phyloP scores from a whole-genome alignment of 2,113 vertebrate genomes.

The Plestiodon gilberti region DNA sequence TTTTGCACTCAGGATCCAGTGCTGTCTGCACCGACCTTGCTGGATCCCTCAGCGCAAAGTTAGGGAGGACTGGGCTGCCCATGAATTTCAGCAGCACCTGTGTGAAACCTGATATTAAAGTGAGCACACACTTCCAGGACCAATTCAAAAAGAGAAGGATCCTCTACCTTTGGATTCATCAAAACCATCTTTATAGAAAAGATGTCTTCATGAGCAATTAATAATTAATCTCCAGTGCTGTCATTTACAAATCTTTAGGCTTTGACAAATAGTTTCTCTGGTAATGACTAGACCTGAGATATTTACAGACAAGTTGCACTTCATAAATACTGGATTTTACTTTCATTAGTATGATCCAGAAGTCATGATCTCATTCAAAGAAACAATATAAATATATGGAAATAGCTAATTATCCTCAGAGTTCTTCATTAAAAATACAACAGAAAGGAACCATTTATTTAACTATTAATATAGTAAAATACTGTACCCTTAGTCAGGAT shows the following conservation, averaged over 20 bases:
- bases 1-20: too few species aligned
- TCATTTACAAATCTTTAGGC: neutral
- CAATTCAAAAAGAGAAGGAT: neutral
- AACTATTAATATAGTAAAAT: neutral
- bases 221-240: neutral
- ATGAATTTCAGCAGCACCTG: neutral
- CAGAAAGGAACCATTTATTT: neutral
- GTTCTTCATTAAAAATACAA: neutral
- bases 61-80: too few species aligned
- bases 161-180: neutral
- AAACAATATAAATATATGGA: neutral
- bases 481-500: neutral
- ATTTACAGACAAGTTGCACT: neutral
- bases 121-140: neutral
- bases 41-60: too few species aligned
- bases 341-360: neutral
- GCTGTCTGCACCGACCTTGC: too few species aligned
- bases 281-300: neutral
- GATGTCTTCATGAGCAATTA: neutral
- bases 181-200: neutral
- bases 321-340: conserved; percentile 5
- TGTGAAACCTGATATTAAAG: neutral
- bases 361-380: neutral
- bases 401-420: neutral
- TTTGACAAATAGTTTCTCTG: neutral